Evolutionary conservation across 2,113 vertebrate species (phyloP).

Genomic region (Gasterosteus aculeatus): DNA sequence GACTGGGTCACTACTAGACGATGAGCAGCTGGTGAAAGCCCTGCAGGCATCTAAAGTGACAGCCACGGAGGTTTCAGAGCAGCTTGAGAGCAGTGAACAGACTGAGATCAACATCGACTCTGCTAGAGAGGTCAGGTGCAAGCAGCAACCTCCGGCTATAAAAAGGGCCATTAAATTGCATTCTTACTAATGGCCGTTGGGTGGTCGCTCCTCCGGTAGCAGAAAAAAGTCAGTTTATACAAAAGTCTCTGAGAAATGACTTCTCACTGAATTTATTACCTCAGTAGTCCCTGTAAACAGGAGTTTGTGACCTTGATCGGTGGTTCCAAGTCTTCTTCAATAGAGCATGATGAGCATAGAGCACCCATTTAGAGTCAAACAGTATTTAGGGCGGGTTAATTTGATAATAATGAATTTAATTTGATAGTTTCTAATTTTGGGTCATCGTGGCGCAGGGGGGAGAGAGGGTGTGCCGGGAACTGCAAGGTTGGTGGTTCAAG

Average conservation of each 20-base stretch:
- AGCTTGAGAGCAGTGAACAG: background rate
- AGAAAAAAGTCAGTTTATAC: background rate
- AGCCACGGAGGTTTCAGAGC: conserved; percentile 82
- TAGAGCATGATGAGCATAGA: background rate
- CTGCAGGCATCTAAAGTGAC: conserved; percentile 89
- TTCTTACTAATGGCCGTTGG: background rate
- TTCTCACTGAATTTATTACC: background rate
- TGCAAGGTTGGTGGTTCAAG: too few species aligned
- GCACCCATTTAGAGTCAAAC: too few species aligned
- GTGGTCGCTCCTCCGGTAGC: background rate
- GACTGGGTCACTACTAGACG: conserved; percentile 86
- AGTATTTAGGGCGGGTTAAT: too few species aligned
- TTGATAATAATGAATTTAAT: too few species aligned
- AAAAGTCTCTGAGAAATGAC: too few species aligned
- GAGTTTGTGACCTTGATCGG: background rate
- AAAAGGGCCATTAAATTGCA: background rate
- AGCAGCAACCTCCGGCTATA: background rate
- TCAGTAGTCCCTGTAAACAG: background rate
- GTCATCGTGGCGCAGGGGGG: too few species aligned
- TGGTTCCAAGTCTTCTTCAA: background rate
- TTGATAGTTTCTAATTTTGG: too few species aligned
- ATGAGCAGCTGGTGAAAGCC: conserved; percentile 89
- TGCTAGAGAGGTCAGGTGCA: conserved; percentile 83
- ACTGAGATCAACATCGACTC: background rate
- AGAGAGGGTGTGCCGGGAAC: too few species aligned